Conservation (phyloP, 2,888 invertebrate genomes). For the Drosophila eohydei region DNA sequence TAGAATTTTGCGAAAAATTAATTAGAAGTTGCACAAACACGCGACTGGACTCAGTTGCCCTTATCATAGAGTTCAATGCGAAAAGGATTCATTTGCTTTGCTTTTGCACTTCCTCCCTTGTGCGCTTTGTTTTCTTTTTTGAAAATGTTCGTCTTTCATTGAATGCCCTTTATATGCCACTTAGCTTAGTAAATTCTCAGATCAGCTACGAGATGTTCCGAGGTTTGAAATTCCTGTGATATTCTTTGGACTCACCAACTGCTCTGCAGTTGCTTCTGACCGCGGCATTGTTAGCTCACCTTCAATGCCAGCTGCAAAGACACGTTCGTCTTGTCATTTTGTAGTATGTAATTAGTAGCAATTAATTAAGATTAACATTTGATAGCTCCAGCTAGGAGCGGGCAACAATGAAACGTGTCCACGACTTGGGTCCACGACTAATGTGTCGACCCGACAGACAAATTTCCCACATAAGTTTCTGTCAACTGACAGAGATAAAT, state of each 20-base stretch:
- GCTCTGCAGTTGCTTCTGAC: conserved; percentile 19
- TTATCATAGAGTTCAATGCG: conserved; percentile 43
- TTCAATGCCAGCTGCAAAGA: neutral
- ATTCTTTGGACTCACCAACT: neutral
- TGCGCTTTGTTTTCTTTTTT: conserved; percentile 7
- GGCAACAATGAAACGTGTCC: conserved; percentile 21
- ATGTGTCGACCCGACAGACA: conserved; percentile 35
- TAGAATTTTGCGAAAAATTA: conserved; percentile 64
- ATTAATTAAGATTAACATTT: conserved; percentile 84
- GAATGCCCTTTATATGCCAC: conserved; percentile 15
- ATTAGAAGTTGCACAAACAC: conserved; percentile 71
- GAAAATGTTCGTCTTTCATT: conserved; percentile 7
- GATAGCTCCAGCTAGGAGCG: conserved; percentile 66
- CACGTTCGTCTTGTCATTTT: neutral
- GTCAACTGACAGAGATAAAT: conserved; percentile 62
- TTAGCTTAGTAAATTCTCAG: neutral
- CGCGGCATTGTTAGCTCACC: neutral
- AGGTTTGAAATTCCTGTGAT: neutral
- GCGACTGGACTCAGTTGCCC: conserved; percentile 35
- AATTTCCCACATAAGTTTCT: conserved; percentile 33
- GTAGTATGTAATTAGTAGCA: conserved; percentile 81
- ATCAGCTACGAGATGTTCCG: neutral
- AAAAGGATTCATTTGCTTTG: conserved; percentile 28
- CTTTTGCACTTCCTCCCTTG: neutral
- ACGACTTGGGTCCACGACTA: conserved; percentile 2